phyloP scores from a whole-genome alignment of 1,140 invertebrate species.

The Brachionus paranguensis region DNA sequence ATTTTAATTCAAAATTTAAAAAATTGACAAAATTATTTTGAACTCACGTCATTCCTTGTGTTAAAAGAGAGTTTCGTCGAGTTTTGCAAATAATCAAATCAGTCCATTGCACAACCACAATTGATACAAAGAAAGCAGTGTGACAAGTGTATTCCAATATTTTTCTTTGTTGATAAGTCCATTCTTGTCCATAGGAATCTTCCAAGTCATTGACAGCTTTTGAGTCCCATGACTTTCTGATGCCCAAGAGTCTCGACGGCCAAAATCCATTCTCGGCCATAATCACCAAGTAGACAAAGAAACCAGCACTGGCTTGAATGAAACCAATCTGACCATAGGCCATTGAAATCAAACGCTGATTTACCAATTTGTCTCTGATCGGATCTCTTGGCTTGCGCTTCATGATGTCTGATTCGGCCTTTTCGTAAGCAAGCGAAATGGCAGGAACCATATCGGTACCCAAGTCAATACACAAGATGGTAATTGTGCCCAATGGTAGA shows the following conservation, averaged over 20 bases:
- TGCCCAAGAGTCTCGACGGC: slow-evolving; percentile 74
- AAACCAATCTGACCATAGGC: slow-evolving; percentile 60
- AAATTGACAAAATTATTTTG: not conserved
- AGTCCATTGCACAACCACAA: slow-evolving; percentile 96
- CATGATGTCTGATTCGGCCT: slow-evolving; percentile 96
- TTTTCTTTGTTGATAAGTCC: slow-evolving; percentile 91
- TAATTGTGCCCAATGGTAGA: slow-evolving; percentile 91
- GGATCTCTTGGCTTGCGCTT: slow-evolving; percentile 88
- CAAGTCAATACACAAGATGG: slow-evolving; percentile 98
- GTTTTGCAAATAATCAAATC: slow-evolving; percentile 98
- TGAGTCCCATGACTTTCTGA: slow-evolving; percentile 90
- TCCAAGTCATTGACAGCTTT: slow-evolving; percentile 88
- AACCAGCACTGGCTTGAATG: slow-evolving; percentile 97
- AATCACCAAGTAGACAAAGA: slow-evolving; percentile 98
- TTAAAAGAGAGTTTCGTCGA: slow-evolving; percentile 85
- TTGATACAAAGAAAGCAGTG: slow-evolving; percentile 95
- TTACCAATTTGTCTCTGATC: slow-evolving; percentile 84
- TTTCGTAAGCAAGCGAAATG: slow-evolving; percentile 94
- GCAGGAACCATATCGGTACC: slow-evolving; percentile 98
- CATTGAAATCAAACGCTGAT: slow-evolving; percentile 64
- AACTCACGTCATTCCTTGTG: slow-evolving; percentile 80
- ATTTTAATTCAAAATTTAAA: slow-evolving; percentile 52
- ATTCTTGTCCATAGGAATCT: slow-evolving; percentile 83
- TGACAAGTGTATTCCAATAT: slow-evolving; percentile 93
- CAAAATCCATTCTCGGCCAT: slow-evolving; percentile 97